These are phyloP conservation scores for Coranthus polyacanthus DNA, from an alignment of 2,797 vertebrate species.

Conservation along the genomic window DNA sequence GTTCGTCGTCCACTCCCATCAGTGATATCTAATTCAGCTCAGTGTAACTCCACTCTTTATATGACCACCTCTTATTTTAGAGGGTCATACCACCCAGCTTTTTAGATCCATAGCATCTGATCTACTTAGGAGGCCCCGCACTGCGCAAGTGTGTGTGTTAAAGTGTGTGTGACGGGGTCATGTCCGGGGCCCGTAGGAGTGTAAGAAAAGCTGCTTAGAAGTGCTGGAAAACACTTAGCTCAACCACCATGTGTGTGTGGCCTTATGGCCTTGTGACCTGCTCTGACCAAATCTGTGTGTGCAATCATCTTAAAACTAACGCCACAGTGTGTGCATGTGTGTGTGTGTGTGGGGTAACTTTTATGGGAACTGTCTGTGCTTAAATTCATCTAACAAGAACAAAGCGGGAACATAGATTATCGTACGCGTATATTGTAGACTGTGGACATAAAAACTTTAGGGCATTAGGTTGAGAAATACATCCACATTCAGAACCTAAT, in stretches of 20 bases:
- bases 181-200: conserved; percentile 62
- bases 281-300: conserved; percentile 44
- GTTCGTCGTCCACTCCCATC: background rate
- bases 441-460: background rate
- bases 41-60: conserved; percentile 37
- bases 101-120: conserved; percentile 81
- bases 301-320: conserved; percentile 52
- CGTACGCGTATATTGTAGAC: background rate
- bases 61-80: conserved; percentile 34
- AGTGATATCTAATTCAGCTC: conserved; percentile 23
- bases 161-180: conserved; percentile 74
- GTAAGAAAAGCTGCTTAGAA: conserved; percentile 74
- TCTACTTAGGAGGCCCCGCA: conserved; percentile 75
- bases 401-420: background rate
- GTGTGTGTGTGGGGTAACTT: background rate
- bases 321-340: conserved; percentile 19
- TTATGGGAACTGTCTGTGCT: conserved; percentile 17
- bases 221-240: conserved; percentile 74
- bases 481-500: too few species aligned
- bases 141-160: conserved; percentile 41
- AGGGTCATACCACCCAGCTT: conserved; percentile 73
- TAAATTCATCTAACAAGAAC: conserved; percentile 4
- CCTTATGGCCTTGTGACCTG: conserved; percentile 64
- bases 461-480: too few species aligned
- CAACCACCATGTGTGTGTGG: conserved; percentile 48